These are phyloP conservation scores for Nycticryphes semicollaris DNA, from an alignment of 2,113 vertebrate species.

Conservation along the genomic window DNA sequence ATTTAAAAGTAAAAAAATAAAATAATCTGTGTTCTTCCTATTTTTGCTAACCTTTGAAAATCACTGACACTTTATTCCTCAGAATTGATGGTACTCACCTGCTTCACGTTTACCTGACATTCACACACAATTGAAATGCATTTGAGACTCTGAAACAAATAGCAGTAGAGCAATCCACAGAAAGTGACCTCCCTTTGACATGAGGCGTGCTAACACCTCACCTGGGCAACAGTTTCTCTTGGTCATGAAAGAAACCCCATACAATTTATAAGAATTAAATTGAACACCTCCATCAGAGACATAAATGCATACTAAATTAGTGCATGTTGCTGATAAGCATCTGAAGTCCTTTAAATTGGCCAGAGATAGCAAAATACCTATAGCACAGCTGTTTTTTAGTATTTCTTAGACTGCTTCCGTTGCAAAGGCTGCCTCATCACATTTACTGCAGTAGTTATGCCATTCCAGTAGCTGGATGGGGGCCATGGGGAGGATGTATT, in stretches of 20 bases:
- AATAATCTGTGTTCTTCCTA: neutral
- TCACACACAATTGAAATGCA: neutral
- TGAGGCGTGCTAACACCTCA: neutral
- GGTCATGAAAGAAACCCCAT: neutral
- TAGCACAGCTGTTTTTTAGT: neutral
- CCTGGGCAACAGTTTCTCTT: neutral
- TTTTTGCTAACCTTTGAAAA: neutral
- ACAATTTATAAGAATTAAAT: neutral
- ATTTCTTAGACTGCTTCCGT: neutral
- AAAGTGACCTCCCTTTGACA: neutral
- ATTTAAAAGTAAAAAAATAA: no score
- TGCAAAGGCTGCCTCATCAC: neutral
- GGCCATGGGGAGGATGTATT: rapidly evolving
- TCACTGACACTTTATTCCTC: neutral
- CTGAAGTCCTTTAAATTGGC: neutral
- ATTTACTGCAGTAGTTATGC: no score
- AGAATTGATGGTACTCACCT: neutral
- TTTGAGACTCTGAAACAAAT: neutral
- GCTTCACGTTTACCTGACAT: neutral
- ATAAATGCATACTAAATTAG: neutral
- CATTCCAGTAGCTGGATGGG: neutral
- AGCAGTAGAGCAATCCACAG: neutral
- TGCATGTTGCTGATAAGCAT: neutral
- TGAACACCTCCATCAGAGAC: neutral
- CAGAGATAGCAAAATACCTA: neutral